A percentile compares a stretch with the other conserved stretches of the same genome.
Evolutionary conservation across 2,888 invertebrate genomes (phyloP).

Genomic region (Xanthorhoe spadicearia): DNA sequence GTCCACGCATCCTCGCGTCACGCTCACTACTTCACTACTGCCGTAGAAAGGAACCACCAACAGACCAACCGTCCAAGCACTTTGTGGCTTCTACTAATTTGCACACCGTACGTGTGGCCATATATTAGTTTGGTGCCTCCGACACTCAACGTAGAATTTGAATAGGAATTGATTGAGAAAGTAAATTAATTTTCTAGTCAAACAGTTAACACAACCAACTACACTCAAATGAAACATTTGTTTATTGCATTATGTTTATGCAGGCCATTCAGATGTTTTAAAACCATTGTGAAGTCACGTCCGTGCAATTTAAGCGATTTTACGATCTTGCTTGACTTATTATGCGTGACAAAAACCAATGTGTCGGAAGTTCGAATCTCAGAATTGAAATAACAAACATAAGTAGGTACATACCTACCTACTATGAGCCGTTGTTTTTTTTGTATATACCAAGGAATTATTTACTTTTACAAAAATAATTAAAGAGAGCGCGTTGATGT

Average conservation of each 20-base stretch:
- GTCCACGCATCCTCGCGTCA: conserved; percentile 44
- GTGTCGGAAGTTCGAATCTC: not conserved
- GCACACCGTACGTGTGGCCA: conserved; percentile 21
- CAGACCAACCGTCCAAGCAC: conserved; percentile 6
- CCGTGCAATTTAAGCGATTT: conserved; percentile 8
- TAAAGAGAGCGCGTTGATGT: conserved; percentile 19
- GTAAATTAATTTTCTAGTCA: conserved; percentile 1
- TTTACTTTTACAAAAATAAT: too few relatives aligned
- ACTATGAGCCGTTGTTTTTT: too few relatives aligned
- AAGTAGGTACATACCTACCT: not conserved
- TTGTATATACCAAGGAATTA: too few relatives aligned
- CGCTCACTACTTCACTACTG: conserved; percentile 35
- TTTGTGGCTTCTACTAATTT: conserved; percentile 22
- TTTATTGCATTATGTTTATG: not conserved
- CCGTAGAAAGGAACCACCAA: conserved; percentile 21
- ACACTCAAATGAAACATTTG: not conserved
- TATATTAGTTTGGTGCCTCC: conserved; percentile 2
- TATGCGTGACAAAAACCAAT: not conserved
- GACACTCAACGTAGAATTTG: conserved; percentile 6
- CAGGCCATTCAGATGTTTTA: not conserved
- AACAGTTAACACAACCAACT: not conserved
- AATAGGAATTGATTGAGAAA: conserved; percentile 20
- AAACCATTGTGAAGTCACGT: conserved; percentile 24
- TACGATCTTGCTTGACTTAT: not conserved
- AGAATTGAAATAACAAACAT: not conserved